phyloP scores from a whole-genome alignment of 1,140 invertebrate genomes.

The Teleogryllus occipitalis region DNA sequence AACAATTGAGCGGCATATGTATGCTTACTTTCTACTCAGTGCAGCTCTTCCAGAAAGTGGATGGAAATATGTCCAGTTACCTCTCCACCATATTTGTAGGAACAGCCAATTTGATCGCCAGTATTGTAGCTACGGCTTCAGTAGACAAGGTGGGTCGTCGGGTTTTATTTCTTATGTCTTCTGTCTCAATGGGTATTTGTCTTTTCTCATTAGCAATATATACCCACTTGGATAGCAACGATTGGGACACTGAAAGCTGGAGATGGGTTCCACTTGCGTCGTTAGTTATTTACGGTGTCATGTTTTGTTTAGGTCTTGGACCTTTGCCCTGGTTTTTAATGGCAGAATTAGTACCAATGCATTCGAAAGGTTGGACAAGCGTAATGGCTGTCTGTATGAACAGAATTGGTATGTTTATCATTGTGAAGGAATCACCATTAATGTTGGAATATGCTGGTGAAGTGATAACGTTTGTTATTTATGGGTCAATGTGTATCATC shows the following conservation, averaged over 20 bases:
- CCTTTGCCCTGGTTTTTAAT: conserved; percentile 78
- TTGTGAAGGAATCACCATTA: conserved; percentile 64
- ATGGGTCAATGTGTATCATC: conserved; percentile 54
- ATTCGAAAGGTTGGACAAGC: conserved; percentile 54
- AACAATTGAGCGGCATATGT: background rate
- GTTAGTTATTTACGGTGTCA: conserved; percentile 43
- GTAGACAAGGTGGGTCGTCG: conserved; percentile 67
- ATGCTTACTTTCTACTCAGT: background rate
- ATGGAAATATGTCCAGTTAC: background rate
- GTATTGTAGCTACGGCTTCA: conserved; percentile 55
- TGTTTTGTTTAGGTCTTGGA: conserved; percentile 51
- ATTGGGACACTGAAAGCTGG: conserved; percentile 30
- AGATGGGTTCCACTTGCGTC: conserved; percentile 60
- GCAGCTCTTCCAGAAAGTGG: background rate
- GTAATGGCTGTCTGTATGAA: conserved; percentile 33
- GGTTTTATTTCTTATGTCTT: conserved; percentile 59
- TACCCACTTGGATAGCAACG: conserved; percentile 51
- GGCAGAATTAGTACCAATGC: conserved; percentile 64
- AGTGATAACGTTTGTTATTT: conserved; percentile 69
- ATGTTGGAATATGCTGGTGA: conserved; percentile 51
- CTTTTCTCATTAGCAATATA: conserved; percentile 55
- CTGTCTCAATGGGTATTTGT: conserved; percentile 50
- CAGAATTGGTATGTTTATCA: conserved; percentile 45
- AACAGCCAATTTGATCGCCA: conserved; percentile 57
- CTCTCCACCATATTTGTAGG: conserved; percentile 72